Evolutionary conservation across 2,797 vertebrate genomes (phyloP), one percentile per base, ranked within the genome.

Genomic region (Tolypeutes matacus): DNA sequence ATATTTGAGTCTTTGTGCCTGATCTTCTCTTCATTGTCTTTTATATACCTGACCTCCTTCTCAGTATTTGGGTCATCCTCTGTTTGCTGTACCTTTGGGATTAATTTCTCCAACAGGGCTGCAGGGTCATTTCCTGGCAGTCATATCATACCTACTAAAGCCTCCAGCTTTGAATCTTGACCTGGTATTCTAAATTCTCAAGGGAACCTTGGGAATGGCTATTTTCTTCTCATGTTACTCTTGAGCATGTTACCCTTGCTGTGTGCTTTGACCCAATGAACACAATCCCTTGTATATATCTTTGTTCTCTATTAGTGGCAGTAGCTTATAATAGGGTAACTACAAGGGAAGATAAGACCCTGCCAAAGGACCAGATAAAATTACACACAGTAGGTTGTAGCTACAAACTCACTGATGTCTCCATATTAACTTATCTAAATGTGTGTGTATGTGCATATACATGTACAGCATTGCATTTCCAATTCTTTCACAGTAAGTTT

Each of bases 291-390:
- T 83, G 31, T 94, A 36, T 95, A 95, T 73, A 25, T 94, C 77
- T 96, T 96, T 89, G 88, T 97, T 97, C 92, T 91, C 62, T 92
- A 27, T 94, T 97, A 97, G 51, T 58, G 51, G 25, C 36, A 80
- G 67, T 46, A 91, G 21, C 80, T 86, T 83, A 10, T 86, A 86
- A 86, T n/a, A 93, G 91, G 46, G 53, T 94, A 73, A 67, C 77
- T 96, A 83, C 73, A 83, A 94, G 73, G 65, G 73, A 81, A 90
- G 75, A 83, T 82, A 96, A 73, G 85, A 96, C 89, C 86, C 18
- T 93, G 51, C 4, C 12, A 95, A 86, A 51, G 39, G 13, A 67
- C 23, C 65, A 81, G 81, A 73, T 86, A 67, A 64, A 77, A 80
- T 80, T 82, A 76, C 31, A 76, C 31, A 42, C 11, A 73, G 60